These are phyloP conservation scores for Premnoplex brunnescens DNA, from an alignment of 2,797 vertebrate species.

Conservation along the genomic window DNA sequence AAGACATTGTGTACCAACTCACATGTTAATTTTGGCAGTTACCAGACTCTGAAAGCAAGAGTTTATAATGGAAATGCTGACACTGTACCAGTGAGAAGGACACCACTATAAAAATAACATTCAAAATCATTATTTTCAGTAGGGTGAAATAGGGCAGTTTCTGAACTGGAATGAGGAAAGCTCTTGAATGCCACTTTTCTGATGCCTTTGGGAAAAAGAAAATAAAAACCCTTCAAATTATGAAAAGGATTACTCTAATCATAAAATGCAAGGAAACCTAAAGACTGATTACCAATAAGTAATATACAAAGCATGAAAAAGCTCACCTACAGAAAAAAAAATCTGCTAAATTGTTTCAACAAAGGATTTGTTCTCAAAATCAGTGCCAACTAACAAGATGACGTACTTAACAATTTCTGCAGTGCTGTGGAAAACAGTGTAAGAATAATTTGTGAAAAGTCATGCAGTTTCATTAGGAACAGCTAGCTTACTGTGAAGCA, in stretches of 20 bases:
- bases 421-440: neutral
- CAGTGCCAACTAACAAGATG: neutral
- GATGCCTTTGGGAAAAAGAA: neutral
- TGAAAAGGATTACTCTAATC: neutral
- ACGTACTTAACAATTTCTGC: neutral
- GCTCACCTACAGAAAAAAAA: neutral
- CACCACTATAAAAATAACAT: neutral
- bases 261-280: slow-evolving; percentile 4
- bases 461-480: neutral
- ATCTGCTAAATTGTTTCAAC: neutral
- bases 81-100: slow-evolving; percentile 33
- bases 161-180: neutral
- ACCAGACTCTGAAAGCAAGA: slow-evolving; percentile 26
- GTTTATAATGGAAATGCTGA: slow-evolving; percentile 68
- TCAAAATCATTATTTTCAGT: slow-evolving; percentile 76
- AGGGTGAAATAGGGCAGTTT: slow-evolving; percentile 51
- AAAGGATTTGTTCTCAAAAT: neutral
- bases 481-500: neutral
- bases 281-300: neutral
- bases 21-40: neutral
- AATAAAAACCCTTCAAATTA: neutral
- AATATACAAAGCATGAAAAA: neutral
- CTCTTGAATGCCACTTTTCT: neutral
- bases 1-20: neutral
- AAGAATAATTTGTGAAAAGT: neutral